A percentile compares a stretch with the other conserved stretches of the same genome.
phyloP scores from a whole-genome alignment of 2,888 invertebrate species.

The Melieria picta region DNA sequence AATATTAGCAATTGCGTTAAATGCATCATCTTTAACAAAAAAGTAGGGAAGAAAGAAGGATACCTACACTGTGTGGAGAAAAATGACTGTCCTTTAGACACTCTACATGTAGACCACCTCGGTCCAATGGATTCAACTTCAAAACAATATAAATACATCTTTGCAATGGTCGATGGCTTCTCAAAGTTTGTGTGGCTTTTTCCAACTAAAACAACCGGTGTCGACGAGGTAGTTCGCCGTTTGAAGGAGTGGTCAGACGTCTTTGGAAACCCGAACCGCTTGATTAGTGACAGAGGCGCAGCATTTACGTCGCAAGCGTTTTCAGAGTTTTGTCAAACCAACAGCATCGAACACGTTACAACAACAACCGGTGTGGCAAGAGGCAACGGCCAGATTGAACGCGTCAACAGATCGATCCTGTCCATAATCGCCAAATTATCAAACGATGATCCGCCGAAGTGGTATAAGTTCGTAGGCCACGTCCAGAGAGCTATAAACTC shows the following conservation, averaged over 20 bases:
- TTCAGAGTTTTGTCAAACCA: conserved; percentile 19
- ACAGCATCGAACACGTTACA: conserved; percentile 26
- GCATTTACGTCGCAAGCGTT: conserved; percentile 30
- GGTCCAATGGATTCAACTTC: conserved; percentile 33
- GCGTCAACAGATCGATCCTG: conserved; percentile 13
- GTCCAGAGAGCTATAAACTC: conserved; percentile 33
- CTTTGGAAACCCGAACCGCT: conserved; percentile 26
- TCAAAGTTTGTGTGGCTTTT: conserved; percentile 32
- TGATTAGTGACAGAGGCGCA: conserved; percentile 24
- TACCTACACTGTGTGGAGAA: conserved; percentile 53
- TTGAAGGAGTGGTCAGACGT: conserved; percentile 16
- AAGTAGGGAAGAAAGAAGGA: conserved; percentile 43
- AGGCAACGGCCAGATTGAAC: conserved; percentile 27
- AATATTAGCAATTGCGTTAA: conserved; percentile 35
- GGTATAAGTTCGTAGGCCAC: conserved; percentile 35
- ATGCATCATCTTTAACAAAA: conserved; percentile 36
- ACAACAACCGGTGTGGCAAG: conserved; percentile 31
- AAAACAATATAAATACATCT: conserved; percentile 29
- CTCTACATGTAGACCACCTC: conserved; percentile 37
- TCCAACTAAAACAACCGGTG: conserved; percentile 18
- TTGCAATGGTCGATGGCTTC: conserved; percentile 20
- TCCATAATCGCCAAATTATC: conserved; percentile 20
- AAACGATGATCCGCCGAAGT: conserved; percentile 15
- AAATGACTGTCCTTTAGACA: conserved; percentile 46
- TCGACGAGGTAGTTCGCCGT: conserved; percentile 21